Evolutionary conservation across 1,140 invertebrate species (phyloP), one percentile per base, ranked within the genome.

Genomic region (Drosophila persimilis): DNA sequence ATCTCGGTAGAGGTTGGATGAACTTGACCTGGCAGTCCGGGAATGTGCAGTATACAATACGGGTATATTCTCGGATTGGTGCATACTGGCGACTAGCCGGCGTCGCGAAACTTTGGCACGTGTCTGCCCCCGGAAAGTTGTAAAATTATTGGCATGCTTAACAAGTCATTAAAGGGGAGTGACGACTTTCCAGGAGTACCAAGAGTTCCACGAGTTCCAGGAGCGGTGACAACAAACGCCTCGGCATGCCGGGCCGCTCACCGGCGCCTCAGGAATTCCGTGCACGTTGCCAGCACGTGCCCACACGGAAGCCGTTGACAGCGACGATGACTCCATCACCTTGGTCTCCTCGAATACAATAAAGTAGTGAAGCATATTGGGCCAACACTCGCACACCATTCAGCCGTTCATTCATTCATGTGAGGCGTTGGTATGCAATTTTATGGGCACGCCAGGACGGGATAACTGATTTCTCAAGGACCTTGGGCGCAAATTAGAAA

Each of bases 131-230:
- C 61, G 61, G 70, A 66, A 79, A 86, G 78, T 90, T 81, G 75
- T 86, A 76, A 86, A 90, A 81, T 90, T 76, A 90, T 89, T 90
- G 77, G 72, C 77, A 90, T 90, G 78, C 75, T 89, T 90, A 88
- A 79, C 83, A 77, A 77, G 79, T 89, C 84, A 89, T 88, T 84
- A 84, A 64, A 77, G 75, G 24, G 44, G 57, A 26, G 17, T 17
- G 17, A 17, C 17, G 17, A 17, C 17, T 17, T 17, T 17, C 17
- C 17, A 17, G 17, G 17, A 17, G 17, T 17, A 54, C 48, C 60
- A 75, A 20, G 29, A 45, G 17, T 17, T 58, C 48, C 60, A 75
- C n/a, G 29, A 45, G 29, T 52, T 59, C 39, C 63, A 64, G n/a
- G 55, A 53, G 43, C 64, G 54, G 56, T 64, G 76, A 65, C 71